Evolutionary conservation across 2,888 invertebrate genomes (phyloP), one percentile per base, ranked within the genome.

Genomic region (Synergus japonicus): DNA sequence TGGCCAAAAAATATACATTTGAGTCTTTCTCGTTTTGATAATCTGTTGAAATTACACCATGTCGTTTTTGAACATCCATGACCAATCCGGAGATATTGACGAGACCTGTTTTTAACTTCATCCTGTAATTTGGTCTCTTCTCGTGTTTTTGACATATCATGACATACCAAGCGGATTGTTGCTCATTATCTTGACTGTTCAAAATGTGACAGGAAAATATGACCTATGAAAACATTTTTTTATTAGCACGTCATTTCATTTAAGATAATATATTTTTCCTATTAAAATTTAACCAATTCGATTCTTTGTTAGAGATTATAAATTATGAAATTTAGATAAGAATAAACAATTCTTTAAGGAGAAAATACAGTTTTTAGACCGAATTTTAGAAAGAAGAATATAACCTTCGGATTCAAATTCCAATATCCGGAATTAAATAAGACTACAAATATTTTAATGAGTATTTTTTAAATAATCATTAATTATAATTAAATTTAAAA

Each of bases 201-300:
- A 85, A 81, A n/a, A 79, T 43, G 46, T 86, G 87, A 76, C 88
- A 88, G 5, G 87, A 85, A 76, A 88, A 89, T 73, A 81, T 84
- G 0, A 88, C 87, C 86, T 86, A 58, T 4, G 60, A 76, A 8
- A 64, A 46, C 10, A 76, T 10, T 18, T 54, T 54, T 54, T 15
- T 65, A 10, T 66, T 37, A 37, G 37, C 18, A 63, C 41, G 15
- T 15, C 8, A 41, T 65, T 60, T 12, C 3, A 12, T 60, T 12
- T 0, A 12, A 54, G 3, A 54, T n/a, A n/a, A 54, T 54, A 54
- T 0, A 54, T 7, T n/a, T 49, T 49, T 13, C 5, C 15, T 15
- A 49, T 13, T 15, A 15, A 49, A 15, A 49, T 15, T 13, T 2
- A 15, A 49, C 4, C 49, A 1, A 49, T 15, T 49, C n/a, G n/a